Base-by-base conservation (phyloP, 2,797 vertebrate genomes). In the Eulemur albifrons region DNA sequence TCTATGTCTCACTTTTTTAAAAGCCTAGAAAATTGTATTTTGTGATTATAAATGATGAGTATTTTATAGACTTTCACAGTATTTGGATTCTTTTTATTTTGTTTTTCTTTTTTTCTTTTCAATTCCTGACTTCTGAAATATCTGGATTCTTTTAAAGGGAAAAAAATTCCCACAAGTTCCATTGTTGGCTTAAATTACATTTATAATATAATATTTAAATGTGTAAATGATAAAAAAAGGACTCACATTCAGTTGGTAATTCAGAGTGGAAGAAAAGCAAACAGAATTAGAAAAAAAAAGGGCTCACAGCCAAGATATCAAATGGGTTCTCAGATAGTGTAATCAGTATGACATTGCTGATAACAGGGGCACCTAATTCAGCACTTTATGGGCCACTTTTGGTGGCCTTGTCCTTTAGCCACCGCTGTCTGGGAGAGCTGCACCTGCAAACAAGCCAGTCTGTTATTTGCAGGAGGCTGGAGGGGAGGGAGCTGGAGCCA, bases 181-280 rank as follows among this genome's bases (percentile, higher is more conserved):
- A 72, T 0, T 93, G 17, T 86, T 70, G 35, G 48, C 45, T 95
- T 94, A 94, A 59, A 82, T 95, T 70, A 45, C 93, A 54, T 82
- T 83, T 21, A 79, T 38, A 89, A 85, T 93, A 59, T 95, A 59
- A 76, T 96, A 70, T 88, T 69, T 90, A 48, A 85, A 72, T 89
- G 27, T 86, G 3, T 90, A 67, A 96, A 80, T 35, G 18, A 70
- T 87, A 91, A 92, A 35, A 40, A 76, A 57, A 38, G 23, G 25
- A 73, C 35, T 81, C 40, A 63, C 38, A 14, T 45, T 45, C 43
- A 45, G 43, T 45, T 45, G 43, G 43, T 45, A 45, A 45, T 45
- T 45, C 43, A 45, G 43, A 45, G 43, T 45, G 43, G 43, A 45
- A 45, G 43, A 45, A 45, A 45, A 45, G 43, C 43, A 45, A 45